Evolutionary conservation across 1,140 invertebrate species (phyloP).

Genomic region (Melipona quadrifasciata): DNA sequence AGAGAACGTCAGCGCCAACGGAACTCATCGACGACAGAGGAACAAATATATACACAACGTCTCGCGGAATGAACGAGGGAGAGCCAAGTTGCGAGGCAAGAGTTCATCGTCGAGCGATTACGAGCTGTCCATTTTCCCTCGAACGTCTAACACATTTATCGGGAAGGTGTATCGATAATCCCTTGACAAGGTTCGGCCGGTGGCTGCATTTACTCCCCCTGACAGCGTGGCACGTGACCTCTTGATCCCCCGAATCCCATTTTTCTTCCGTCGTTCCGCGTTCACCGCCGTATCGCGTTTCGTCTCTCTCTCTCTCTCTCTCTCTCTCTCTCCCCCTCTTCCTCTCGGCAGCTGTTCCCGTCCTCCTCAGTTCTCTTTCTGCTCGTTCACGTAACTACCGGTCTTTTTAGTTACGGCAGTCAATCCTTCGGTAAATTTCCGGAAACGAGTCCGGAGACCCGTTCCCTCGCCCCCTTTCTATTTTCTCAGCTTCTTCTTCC

Average conservation of each 20-base stretch:
- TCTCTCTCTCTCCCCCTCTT: conserved; percentile 13
- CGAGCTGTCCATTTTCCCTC: conserved; percentile 15
- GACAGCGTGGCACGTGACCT: conserved; percentile 50
- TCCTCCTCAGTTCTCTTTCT: neutral
- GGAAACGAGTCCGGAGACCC: neutral
- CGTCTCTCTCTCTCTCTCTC: too few relatives aligned
- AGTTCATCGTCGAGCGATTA: conserved; percentile 49
- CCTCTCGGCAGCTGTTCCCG: neutral
- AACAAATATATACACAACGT: neutral
- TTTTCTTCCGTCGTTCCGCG: conserved; percentile 47
- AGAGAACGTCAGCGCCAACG: neutral
- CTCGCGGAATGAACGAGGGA: neutral
- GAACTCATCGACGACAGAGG: neutral
- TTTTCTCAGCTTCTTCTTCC: neutral
- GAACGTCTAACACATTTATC: conserved; percentile 42
- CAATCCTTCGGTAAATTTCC: conserved; percentile 37
- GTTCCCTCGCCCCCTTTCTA: neutral
- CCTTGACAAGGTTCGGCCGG: conserved; percentile 46
- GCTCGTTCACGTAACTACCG: conserved; percentile 9
- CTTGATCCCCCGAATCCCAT: conserved; percentile 48
- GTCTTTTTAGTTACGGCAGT: conserved; percentile 29
- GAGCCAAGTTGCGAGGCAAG: neutral
- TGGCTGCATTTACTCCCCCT: conserved; percentile 44
- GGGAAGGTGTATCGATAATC: conserved; percentile 55
- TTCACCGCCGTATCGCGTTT: neutral